phyloP scores from a whole-genome alignment of 2,888 invertebrate genomes.

The Caenorhabditis sinica region DNA sequence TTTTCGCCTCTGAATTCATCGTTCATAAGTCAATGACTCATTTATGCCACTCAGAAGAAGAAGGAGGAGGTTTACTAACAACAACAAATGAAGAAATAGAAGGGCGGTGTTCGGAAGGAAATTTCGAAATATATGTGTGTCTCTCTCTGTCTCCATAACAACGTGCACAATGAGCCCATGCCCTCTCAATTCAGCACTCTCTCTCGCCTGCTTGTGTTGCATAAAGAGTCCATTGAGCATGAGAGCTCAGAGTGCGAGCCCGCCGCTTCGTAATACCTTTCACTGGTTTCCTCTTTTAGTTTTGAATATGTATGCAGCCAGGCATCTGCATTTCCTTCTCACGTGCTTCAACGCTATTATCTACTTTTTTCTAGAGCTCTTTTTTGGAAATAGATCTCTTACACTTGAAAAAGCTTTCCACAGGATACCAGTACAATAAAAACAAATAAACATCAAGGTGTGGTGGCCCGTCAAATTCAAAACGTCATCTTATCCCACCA shows the following conservation, averaged over 20 bases:
- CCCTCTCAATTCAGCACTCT: constrained; percentile 21
- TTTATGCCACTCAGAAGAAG: constrained; percentile 32
- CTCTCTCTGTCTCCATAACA: constrained; percentile 54
- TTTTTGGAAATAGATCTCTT: neutral
- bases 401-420: neutral
- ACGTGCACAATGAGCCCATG: constrained; percentile 37
- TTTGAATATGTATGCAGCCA: neutral
- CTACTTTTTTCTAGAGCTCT: neutral
- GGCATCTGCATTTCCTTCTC: neutral
- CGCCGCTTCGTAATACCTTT: constrained; percentile 49
- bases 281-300: constrained; percentile 28
- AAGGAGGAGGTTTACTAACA: constrained; percentile 36
- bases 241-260: constrained; percentile 22
- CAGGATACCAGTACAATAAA: neutral
- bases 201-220: constrained; percentile 44
- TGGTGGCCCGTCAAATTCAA: neutral
- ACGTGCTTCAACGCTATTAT: constrained; percentile 1
- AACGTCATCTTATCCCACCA: constrained; percentile 15
- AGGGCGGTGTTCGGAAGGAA: constrained; percentile 5
- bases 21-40: constrained; percentile 63
- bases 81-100: constrained; percentile 37
- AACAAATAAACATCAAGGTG: neutral
- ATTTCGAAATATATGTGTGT: constrained; percentile 48
- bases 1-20: constrained; percentile 48
- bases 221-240: constrained; percentile 46